Evolutionary conservation across 2,113 vertebrate species (phyloP).

Genomic region (Rhegmatorhina hoffmannsi): DNA sequence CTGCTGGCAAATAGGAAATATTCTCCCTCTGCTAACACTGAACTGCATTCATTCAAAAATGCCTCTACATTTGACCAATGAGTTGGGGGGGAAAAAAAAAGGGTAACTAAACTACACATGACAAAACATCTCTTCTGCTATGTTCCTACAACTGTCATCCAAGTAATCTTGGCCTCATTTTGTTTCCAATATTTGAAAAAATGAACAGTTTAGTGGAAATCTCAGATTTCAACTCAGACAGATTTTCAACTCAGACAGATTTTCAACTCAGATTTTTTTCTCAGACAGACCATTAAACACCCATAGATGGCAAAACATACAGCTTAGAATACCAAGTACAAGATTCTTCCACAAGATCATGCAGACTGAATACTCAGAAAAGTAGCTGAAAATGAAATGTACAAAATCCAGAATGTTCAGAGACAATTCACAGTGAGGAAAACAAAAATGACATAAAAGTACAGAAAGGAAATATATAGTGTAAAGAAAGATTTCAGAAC

Average conservation of each 20-base stretch:
- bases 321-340: not conserved
- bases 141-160: not conserved
- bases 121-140: not conserved
- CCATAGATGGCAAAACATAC: not conserved
- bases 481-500: not conserved
- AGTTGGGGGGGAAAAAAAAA: too few species aligned
- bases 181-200: not conserved
- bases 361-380: not conserved
- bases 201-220: not conserved
- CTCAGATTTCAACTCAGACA: not conserved
- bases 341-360: not conserved
- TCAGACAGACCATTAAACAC: not conserved
- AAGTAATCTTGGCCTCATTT: not conserved
- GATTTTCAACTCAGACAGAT: too few species aligned
- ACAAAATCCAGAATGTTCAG: not conserved
- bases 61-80: not conserved
- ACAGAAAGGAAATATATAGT: not conserved
- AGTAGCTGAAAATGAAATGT: not conserved
- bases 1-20: not conserved
- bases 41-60: not conserved
- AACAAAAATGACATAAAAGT: not conserved
- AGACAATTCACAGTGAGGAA: not conserved
- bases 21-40: not conserved
- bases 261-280: too few species aligned
- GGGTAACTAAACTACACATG: not conserved